phyloP scores from a whole-genome alignment of 1,140 invertebrate species.

The Macrocentrus cingulum region DNA sequence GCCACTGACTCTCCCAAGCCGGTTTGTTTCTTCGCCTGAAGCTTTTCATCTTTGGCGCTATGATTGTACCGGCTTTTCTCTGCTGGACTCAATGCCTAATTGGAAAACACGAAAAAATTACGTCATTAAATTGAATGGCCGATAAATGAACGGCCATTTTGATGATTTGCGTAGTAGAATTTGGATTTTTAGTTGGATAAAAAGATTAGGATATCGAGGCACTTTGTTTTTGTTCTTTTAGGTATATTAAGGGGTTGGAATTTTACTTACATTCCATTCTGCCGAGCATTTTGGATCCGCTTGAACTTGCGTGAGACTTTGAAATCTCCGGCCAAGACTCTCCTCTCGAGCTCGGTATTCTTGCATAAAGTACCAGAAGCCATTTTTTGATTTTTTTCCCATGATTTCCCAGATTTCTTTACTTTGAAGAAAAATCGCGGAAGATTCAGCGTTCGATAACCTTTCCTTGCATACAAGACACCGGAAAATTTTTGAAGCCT shows the following conservation, averaged over 20 bases:
- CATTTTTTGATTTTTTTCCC: constrained; percentile 47
- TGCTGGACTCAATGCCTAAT: constrained; percentile 1
- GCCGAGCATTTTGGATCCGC: constrained; percentile 39
- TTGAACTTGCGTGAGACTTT: constrained; percentile 41
- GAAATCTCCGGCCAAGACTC: constrained; percentile 45
- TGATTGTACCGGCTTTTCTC: constrained; percentile 11
- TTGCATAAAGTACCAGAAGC: constrained; percentile 50
- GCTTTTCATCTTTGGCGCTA: constrained; percentile 7
- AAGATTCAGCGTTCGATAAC: too few species aligned
- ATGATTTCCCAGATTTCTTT: too few species aligned
- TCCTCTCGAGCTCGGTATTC: constrained; percentile 48
- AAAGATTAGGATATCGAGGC: too few species aligned
- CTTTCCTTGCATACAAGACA: too few species aligned
- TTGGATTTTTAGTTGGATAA: too few species aligned
- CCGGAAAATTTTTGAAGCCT: too few species aligned
- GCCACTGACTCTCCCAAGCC: constrained; percentile 8
- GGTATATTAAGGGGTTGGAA: too few species aligned
- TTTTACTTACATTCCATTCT: constrained; percentile 21
- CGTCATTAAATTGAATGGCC: too few species aligned
- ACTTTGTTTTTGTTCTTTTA: too few species aligned
- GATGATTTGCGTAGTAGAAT: too few species aligned
- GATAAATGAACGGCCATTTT: too few species aligned
- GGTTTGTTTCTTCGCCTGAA: not conserved
- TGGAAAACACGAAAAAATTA: not conserved
- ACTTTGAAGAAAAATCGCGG: too few species aligned